Evolutionary conservation across 2,888 invertebrate genomes (phyloP), one percentile per base, ranked within the genome.

Genomic region (Ennomos erosarius): DNA sequence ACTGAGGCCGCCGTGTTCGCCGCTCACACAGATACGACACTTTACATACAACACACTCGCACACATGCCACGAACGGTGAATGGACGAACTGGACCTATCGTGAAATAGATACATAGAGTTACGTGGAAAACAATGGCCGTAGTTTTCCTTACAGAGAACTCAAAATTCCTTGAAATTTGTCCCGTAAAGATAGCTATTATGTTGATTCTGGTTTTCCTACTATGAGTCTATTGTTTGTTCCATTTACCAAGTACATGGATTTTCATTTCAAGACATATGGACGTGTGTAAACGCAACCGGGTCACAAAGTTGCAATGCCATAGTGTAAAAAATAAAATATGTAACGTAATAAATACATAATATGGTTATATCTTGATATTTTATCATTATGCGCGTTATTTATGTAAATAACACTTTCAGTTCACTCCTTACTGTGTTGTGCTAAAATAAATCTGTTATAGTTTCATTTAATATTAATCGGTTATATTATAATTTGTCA

Each of bases 291-390:
- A 78, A 79, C 82, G 83, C 82, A 81, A 77, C 76, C 80, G 84
- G 87, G 87, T 89, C 89, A 87, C 88, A 88, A 88, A 87, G 79
- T 84, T 87, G 85, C 87, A 85, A 89, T 89, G 90, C 88, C 89
- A 88, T 89, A 88, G 67, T 69, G 64, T 75, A 76, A 74, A 63
- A 65, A 65, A 69, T 64, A 73, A 71, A 70, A 69, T 71, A 71
- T 80, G 76, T 85, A 81, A 83, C 82, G 78, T 84, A 82, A 82
- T 82, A 69, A 83, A 78, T 83, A 81, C 77, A 83, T 82, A 82
- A 79, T 77, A 82, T 79, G 82, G 79, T 82, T 85, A 81, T 83
- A 75, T 81, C 78, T 78, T 81, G 74, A 84, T 84, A 81, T 84
- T 87, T 84, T 82, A 85, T 84, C 51, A 78, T 82, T 82, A 78